These are phyloP conservation scores for Alectura lathami DNA, from an alignment of 2,113 vertebrate species.

Conservation along the genomic window DNA sequence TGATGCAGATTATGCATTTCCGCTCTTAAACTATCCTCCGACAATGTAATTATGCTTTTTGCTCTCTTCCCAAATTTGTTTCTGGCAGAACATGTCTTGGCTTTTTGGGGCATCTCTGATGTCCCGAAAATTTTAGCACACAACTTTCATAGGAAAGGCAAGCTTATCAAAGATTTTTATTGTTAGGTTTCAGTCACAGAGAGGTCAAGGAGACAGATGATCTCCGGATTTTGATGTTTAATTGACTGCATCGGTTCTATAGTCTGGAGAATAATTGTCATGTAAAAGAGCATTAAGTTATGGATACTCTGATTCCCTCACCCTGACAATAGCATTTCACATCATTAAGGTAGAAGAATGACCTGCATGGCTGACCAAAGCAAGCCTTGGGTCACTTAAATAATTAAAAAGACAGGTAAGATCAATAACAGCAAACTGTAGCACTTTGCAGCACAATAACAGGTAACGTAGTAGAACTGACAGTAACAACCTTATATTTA, in stretches of 20 bases:
- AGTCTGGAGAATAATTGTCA: conserved; percentile 44
- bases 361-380: conserved; percentile 58
- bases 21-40: neutral
- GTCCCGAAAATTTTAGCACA: neutral
- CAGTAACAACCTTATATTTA: conserved; percentile 40
- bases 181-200: neutral
- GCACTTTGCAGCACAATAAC: conserved; percentile 36
- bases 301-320: neutral
- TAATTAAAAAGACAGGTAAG: conserved; percentile 63
- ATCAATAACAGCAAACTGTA: conserved; percentile 55
- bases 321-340: conserved; percentile 37
- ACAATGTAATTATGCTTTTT: neutral
- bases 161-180: neutral
- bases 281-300: conserved; percentile 59
- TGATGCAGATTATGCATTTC: neutral
- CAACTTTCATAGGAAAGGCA: neutral
- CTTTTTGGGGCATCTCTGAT: neutral
- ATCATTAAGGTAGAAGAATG: conserved; percentile 51
- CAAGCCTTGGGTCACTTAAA: conserved; percentile 47
- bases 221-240: conserved; percentile 48
- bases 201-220: conserved; percentile 31
- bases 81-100: neutral
- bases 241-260: conserved; percentile 49
- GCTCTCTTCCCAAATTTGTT: neutral
- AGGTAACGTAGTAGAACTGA: neutral